Evolutionary conservation across 1,140 invertebrate genomes (phyloP), one percentile per base, ranked within the genome.

Genomic region (Asbolus verrucosus): DNA sequence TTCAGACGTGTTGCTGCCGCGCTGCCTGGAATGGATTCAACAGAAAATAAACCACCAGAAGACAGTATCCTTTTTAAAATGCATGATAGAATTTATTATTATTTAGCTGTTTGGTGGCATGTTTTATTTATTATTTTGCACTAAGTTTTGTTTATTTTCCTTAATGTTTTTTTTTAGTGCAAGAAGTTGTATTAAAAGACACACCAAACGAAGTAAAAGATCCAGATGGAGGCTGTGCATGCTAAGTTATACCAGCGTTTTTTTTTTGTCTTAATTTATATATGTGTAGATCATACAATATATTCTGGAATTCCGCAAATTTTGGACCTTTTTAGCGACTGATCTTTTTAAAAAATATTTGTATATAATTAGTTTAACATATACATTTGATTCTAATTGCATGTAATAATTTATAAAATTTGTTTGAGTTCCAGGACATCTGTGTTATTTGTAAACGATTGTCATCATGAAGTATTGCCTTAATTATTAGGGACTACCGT

Each of bases 1-100:
- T 99, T 99, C 86, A 88, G 97, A 84, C 89, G 97, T 83, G 97
- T 99, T 41, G 98, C 98, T 63, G 96, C 96, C 72, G 98, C 98
- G 75, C 85, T 99, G 79, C 98, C 98, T 54, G 98, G 98, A 70
- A 99, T 99, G 96, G 98, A 99, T 78, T 94, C 93, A 21, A 92
- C 93, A 71, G 93, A 95, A 81, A 95, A 94, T 83, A 95, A 94
- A 84, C 92, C 94, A 70, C 94, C 94, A 79, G 95, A 97, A 92
- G 94, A 97, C 88, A 97, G 93, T 95, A 94, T 94, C 91, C 91
- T 93, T 93, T 92, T 84, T 73, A 60, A 19, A 59, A 65, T 63
- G 65, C 16, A 73, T 60, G 65, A 18, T 67, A 82, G 74, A 8
- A 8, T 36, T 36, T 36, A 36, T 36, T 72, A 77, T 77, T 71